Percentiles rank a stretch among this genome's conserved stretches.
These are phyloP conservation scores for Ctenomys sociabilis DNA, from an alignment of 2,113 vertebrate species.

Conservation along the genomic window DNA sequence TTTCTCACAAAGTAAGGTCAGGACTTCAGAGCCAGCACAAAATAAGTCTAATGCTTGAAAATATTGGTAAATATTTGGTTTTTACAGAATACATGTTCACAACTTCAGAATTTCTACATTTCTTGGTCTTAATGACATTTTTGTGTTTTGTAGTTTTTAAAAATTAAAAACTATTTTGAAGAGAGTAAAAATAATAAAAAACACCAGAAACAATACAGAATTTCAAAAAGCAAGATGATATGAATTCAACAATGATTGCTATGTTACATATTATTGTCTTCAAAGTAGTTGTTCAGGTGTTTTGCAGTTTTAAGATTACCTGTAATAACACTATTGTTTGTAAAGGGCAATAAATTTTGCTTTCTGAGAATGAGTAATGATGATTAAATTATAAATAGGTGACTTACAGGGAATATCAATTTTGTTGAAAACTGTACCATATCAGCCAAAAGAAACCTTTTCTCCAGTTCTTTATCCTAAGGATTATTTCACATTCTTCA, in stretches of 20 bases:
- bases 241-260: too few relatives aligned
- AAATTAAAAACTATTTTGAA: too few relatives aligned
- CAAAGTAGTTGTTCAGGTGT: neutral
- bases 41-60: slow-evolving; percentile 62
- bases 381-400: slow-evolving; percentile 33
- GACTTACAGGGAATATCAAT: slow-evolving; percentile 15
- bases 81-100: slow-evolving; percentile 13
- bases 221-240: too few relatives aligned
- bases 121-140: slow-evolving; percentile 34
- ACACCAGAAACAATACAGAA: too few relatives aligned
- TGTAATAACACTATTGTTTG: slow-evolving; percentile 49
- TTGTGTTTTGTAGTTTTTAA: slow-evolving; percentile 46
- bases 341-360: slow-evolving; percentile 49
- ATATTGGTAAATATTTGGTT: slow-evolving; percentile 60
- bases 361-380: slow-evolving; percentile 60
- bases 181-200: too few relatives aligned
- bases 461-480: slow-evolving; percentile 54
- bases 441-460: neutral
- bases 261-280: too few relatives aligned
- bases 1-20: slow-evolving; percentile 56
- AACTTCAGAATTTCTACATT: slow-evolving; percentile 33
- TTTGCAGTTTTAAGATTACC: slow-evolving; percentile 61
- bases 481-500: slow-evolving; percentile 52
- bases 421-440: slow-evolving; percentile 56
- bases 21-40: slow-evolving; percentile 46